phyloP scores from a whole-genome alignment of 1,140 invertebrate species.

The Hirudo medicinalis region DNA sequence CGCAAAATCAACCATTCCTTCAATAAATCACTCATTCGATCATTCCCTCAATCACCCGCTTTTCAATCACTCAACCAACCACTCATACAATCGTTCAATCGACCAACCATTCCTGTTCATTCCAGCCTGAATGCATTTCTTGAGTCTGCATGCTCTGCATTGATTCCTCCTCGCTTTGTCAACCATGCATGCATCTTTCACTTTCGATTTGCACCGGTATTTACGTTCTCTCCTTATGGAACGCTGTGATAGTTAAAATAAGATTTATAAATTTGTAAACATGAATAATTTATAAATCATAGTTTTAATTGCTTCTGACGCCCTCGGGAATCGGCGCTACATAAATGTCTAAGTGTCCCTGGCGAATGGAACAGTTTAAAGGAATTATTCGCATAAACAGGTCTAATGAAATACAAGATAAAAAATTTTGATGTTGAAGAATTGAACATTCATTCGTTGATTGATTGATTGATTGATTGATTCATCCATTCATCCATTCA shows the following conservation, averaged over 20 bases:
- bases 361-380: too few relatives aligned
- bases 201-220: constrained; percentile 85
- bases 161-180: constrained; percentile 87
- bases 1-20: not conserved
- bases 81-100: not conserved
- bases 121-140: constrained; percentile 87
- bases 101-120: constrained; percentile 97
- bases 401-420: too few relatives aligned
- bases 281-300: too few relatives aligned
- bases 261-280: too few relatives aligned
- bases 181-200: constrained; percentile 61
- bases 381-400: too few relatives aligned
- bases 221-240: constrained; percentile 82
- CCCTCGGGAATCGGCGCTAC: too few relatives aligned
- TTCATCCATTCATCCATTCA: too few relatives aligned
- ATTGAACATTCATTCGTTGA: too few relatives aligned
- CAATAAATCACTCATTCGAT: too few relatives aligned
- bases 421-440: too few relatives aligned
- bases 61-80: not conserved
- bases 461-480: too few relatives aligned
- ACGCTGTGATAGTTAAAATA: constrained; percentile 46
- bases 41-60: not conserved
- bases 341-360: too few relatives aligned
- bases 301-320: not conserved
- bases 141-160: constrained; percentile 83